Evolutionary conservation across 2,113 vertebrate genomes (phyloP).

Genomic region (Saccopteryx leptura): DNA sequence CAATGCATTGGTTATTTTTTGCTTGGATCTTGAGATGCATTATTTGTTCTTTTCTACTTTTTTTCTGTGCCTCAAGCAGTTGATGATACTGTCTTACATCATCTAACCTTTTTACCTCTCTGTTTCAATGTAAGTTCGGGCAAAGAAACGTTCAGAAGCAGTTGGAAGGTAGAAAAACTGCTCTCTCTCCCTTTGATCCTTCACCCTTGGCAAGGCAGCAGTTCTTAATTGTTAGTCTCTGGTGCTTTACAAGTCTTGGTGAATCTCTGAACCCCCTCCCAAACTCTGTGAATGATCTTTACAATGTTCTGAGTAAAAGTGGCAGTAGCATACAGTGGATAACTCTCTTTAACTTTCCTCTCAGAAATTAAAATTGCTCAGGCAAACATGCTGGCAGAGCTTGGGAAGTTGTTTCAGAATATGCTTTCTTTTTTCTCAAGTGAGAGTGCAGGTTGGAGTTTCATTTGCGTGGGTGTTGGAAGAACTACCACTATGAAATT

Average conservation of each 20-base stretch:
- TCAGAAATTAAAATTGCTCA: neutral
- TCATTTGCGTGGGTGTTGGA: neutral
- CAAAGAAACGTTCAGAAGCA: neutral
- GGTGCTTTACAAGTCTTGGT: neutral
- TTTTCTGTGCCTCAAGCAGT: neutral
- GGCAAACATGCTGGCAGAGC: neutral
- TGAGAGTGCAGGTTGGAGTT: neutral
- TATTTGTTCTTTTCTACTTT: conserved; percentile 25
- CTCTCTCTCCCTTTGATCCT: accelerated
- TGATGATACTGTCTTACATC: neutral
- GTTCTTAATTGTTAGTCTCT: neutral
- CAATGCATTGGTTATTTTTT: neutral
- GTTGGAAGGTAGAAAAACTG: neutral
- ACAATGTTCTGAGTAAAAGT: neutral
- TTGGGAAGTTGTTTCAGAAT: neutral
- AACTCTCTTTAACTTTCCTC: neutral
- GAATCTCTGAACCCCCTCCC: neutral
- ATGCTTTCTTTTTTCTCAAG: neutral
- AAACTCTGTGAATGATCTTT: neutral
- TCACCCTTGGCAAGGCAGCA: neutral
- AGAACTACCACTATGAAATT: neutral
- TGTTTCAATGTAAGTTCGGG: neutral
- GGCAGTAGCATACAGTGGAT: neutral
- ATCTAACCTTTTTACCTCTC: neutral
- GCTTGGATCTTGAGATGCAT: neutral